Evolutionary conservation across 2,797 vertebrate species (phyloP).

Genomic region (Diplodus sargus): DNA sequence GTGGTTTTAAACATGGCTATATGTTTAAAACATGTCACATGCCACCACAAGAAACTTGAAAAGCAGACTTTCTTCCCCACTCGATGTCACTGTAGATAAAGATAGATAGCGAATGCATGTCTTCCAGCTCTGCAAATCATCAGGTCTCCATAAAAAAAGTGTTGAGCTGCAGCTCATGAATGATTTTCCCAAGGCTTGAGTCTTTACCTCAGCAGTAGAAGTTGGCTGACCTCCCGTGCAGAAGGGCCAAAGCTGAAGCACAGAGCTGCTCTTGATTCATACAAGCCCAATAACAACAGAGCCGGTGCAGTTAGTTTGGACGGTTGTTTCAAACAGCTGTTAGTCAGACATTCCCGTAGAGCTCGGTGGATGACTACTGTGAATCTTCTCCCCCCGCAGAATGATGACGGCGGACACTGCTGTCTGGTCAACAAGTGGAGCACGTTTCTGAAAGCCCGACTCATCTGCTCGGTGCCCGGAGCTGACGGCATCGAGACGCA

Average conservation of each 20-base stretch:
- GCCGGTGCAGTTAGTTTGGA: slow-evolving; percentile 42
- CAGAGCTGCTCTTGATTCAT: slow-evolving; percentile 74
- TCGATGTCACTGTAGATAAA: slow-evolving; percentile 35
- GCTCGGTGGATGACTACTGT: slow-evolving; percentile 36
- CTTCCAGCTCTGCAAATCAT: slow-evolving; percentile 49
- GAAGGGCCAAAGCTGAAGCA: slow-evolving; percentile 70
- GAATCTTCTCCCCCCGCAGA: slow-evolving; percentile 80
- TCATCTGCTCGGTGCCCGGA: slow-evolving; percentile 96
- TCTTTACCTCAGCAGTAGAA: slow-evolving; percentile 59
- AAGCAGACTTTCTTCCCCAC: slow-evolving; percentile 6
- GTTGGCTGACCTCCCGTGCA: slow-evolving; percentile 76
- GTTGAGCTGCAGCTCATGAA: slow-evolving; percentile 55
- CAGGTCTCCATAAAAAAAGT: slow-evolving; percentile 38
- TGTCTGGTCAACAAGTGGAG: slow-evolving; percentile 99
- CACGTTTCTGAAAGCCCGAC: slow-evolving; percentile 97
- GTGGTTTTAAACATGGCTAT: slow-evolving; percentile 1
- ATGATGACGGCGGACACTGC: slow-evolving; percentile 97
- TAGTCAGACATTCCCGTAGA: slow-evolving; percentile 35
- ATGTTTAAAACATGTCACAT: slow-evolving; percentile 3
- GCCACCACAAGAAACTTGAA: slow-evolving; percentile 1
- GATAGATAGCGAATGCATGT: slow-evolving; percentile 15
- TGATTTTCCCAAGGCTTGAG: slow-evolving; percentile 57
- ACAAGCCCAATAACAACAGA: slow-evolving; percentile 58
- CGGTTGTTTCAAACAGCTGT: slow-evolving; percentile 65
- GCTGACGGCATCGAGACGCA: slow-evolving; percentile 96